Evolutionary conservation across 2,797 vertebrate species (phyloP), one percentile per base, ranked within the genome.

Genomic region (Peromyscus eremicus): DNA sequence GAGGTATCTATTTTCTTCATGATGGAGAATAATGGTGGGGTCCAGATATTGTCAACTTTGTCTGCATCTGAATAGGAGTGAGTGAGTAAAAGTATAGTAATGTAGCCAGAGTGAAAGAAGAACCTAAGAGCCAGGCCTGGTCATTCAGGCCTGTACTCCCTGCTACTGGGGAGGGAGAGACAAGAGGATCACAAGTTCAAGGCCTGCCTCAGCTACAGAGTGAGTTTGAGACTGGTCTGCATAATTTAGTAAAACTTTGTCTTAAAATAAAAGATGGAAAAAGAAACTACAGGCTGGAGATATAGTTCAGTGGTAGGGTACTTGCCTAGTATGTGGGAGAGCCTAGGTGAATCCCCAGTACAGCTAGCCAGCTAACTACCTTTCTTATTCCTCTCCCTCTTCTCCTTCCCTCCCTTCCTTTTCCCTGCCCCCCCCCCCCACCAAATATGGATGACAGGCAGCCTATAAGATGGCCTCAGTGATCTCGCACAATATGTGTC

Each of bases 21-120:
- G 76, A 98, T 97, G 46, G 98, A 98, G 86, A 99, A 99, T 34
- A 99, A 94, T 43, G 98, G 98, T 34, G 98, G 99, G 19, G 98
- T 9, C 40, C 98, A 98, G n/a, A 97, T 4, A 1, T 2, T 0
- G 14, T 68, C 60, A 0, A 0, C 19, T 94, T 82, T 80, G 19
- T 90, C 89, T 40, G 68, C 29, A 23, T 79, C 88, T 79, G 57
- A 62, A 76, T 32, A 62, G 25, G 73, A 60, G 14, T 12, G 27
- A 21, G 52, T 19, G 40, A 92, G 43, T 49, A 32, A 52, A 37
- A 66, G 11, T 3, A 7, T 17, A 62, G 32, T 37, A 40, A 21
- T 81, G n/a, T 71, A 85, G 29, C 12, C 68, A 55, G 82, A 94
- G 84, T 66, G 9, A n/a, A 55, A 60, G 64, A 83, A 55, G 70